These are phyloP conservation scores for Chelonus formosanus DNA, from an alignment of 2,888 invertebrate species.

Conservation along the genomic window DNA sequence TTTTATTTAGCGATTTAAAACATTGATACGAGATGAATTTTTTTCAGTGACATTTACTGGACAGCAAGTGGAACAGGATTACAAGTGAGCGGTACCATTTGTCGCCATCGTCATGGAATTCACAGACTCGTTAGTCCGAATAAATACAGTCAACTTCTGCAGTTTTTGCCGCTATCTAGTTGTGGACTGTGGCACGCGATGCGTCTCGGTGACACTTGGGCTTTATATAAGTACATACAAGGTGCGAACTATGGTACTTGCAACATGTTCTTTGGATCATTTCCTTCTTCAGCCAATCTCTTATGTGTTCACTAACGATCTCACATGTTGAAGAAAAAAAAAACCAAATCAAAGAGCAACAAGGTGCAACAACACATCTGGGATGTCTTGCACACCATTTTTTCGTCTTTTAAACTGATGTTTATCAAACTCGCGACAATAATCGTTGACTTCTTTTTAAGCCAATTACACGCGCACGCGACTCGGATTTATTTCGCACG, in stretches of 20 bases:
- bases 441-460: slow-evolving; percentile 44
- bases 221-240: slow-evolving; percentile 31
- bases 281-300: slow-evolving; percentile 10
- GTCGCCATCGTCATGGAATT: slow-evolving; percentile 46
- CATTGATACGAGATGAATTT: slow-evolving; percentile 4
- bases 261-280: slow-evolving; percentile 18
- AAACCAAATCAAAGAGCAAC: no score
- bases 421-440: slow-evolving; percentile 59
- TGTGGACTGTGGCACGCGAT: slow-evolving; percentile 50
- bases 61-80: slow-evolving; percentile 3
- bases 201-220: slow-evolving; percentile 56
- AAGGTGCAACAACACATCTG: no score
- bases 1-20: background rate
- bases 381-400: background rate
- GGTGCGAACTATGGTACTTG: slow-evolving; percentile 3
- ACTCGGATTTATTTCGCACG: slow-evolving; percentile 29
- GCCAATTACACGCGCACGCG: slow-evolving; percentile 34
- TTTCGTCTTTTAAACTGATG: slow-evolving; percentile 42
- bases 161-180: slow-evolving; percentile 43
- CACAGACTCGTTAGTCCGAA: slow-evolving; percentile 49
- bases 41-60: slow-evolving; percentile 4
- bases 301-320: slow-evolving; percentile 28
- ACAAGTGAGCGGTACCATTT: slow-evolving; percentile 41
- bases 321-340: background rate
- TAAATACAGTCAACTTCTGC: slow-evolving; percentile 51